Percentiles rank a stretch among this genome's conserved stretches.
Conservation (phyloP, 2,113 vertebrate genomes). For the Ahaetulla prasina region DNA sequence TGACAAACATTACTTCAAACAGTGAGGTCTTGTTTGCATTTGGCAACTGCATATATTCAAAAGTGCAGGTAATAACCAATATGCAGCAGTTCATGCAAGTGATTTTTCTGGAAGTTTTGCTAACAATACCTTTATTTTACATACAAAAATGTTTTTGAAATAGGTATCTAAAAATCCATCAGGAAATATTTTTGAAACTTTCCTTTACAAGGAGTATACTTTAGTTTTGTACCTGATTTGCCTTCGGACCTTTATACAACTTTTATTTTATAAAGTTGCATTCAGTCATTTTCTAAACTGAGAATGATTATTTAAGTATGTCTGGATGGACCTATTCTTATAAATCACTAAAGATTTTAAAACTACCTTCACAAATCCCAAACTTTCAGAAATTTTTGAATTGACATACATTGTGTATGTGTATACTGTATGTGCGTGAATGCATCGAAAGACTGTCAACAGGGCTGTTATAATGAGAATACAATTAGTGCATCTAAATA, state of each 20-base stretch:
- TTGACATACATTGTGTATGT: not conserved
- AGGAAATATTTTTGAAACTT: not conserved
- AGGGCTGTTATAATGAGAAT: slow-evolving; percentile 55
- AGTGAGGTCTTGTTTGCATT: not conserved
- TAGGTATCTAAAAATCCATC: not conserved
- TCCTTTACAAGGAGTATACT: not conserved
- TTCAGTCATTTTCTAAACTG: not conserved
- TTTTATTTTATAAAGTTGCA: not conserved
- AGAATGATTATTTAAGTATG: not conserved
- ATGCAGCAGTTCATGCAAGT: not conserved
- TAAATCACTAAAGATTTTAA: not conserved
- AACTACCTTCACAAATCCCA: slow-evolving; percentile 2
- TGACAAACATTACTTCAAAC: not conserved
- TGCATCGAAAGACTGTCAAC: slow-evolving; percentile 47
- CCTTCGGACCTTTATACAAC: not conserved
- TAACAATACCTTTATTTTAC: not conserved
- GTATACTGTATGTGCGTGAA: not conserved
- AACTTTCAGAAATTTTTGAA: slow-evolving; percentile 30
- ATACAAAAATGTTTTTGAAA: not conserved
- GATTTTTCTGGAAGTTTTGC: not conserved
- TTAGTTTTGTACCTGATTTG: not conserved
- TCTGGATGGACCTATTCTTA: not conserved
- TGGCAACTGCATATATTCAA: not conserved
- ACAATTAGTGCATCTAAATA: slow-evolving; percentile 66
- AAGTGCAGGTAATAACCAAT: not conserved